Percentiles rank a stretch among this genome's conserved stretches.
Conservation (phyloP, 1,140 invertebrate species). For the Melipona quadrifasciata region DNA sequence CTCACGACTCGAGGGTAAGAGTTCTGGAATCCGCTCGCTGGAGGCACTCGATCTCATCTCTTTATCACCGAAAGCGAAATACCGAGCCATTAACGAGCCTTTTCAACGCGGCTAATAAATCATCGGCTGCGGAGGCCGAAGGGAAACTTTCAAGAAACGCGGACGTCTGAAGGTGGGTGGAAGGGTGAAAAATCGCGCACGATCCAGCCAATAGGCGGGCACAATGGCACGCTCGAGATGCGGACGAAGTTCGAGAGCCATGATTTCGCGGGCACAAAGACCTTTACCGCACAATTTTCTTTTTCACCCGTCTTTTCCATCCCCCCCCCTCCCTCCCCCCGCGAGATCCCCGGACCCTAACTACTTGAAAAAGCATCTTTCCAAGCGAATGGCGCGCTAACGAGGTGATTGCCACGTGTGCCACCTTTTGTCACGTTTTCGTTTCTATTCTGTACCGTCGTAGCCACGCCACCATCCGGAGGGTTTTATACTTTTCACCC, state of each 20-base stretch:
- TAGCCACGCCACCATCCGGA: no score
- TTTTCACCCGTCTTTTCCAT: constrained; percentile 37
- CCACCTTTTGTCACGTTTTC: constrained; percentile 41
- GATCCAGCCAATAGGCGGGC: constrained; percentile 53
- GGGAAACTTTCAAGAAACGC: constrained; percentile 18
- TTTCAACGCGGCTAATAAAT: constrained; percentile 15
- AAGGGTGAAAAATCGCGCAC: constrained; percentile 55
- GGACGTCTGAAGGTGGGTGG: neutral
- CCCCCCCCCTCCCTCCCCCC: no score
- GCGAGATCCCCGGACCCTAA: constrained; percentile 34
- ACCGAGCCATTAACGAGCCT: neutral
- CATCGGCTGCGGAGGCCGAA: neutral
- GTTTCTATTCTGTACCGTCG: neutral
- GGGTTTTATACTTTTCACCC: neutral
- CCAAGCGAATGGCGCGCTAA: constrained; percentile 50
- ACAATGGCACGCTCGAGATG: constrained; percentile 57
- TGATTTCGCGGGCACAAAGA: constrained; percentile 52
- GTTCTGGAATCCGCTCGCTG: no score
- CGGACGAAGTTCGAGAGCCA: constrained; percentile 53
- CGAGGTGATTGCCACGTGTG: constrained; percentile 42
- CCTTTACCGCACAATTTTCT: constrained; percentile 48
- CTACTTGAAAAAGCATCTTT: constrained; percentile 34
- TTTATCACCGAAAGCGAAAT: neutral
- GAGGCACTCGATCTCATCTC: neutral
- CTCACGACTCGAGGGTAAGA: no score